Evolutionary conservation across 2,113 vertebrate genomes (phyloP), one percentile per base, ranked within the genome.

Genomic region (Gasterosteus aculeatus): DNA sequence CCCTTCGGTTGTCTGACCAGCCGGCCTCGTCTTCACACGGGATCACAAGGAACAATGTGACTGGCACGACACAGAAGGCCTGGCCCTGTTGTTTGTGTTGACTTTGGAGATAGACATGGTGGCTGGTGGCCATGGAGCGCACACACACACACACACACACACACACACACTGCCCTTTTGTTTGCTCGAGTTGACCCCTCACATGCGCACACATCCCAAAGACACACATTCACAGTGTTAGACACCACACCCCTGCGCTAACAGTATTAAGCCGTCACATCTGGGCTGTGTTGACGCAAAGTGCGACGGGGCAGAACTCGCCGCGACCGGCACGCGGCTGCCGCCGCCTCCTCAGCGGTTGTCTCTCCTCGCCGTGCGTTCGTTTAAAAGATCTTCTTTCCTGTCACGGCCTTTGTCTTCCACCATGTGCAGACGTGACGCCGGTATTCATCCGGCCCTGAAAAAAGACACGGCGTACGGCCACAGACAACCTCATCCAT

Each of bases 231-330:
- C 65, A 19, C 64, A 63, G 53, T 61, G 56, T 70, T 69, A 67
- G 22, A 26, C 71, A 77, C 60, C 76, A 76, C 80, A 63, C 63
- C 47, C 77, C 75, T 85, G 69, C 59, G 66, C 79, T 90, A 80
- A 85, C 86, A 84, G 77, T 81, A 90, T 91, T 90, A 93, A 92
- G 88, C 74, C 89, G 85, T 91, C 83, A 89, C 89, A 87, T 91
- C 85, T 87, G 88, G 79, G 72, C 68, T 72, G 47, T 76, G 84
- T 60, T 91, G 92, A 91, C 85, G 84, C 77, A 60, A 75, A 77
- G 88, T 80, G 70, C 29, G 72, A 84, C 75, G 22, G 75, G 66
- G 73, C 76, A 68, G 75, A 87, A 72, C 59, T 7, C 84, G 78
- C 77, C 12, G 10, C 61, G 61, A 78, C 79, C 74, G 76, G 68